These are phyloP conservation scores for Oscarella lobularis DNA, from an alignment of 37 sponge, comb jelly and placozoan genomes.

Conservation along the genomic window DNA sequence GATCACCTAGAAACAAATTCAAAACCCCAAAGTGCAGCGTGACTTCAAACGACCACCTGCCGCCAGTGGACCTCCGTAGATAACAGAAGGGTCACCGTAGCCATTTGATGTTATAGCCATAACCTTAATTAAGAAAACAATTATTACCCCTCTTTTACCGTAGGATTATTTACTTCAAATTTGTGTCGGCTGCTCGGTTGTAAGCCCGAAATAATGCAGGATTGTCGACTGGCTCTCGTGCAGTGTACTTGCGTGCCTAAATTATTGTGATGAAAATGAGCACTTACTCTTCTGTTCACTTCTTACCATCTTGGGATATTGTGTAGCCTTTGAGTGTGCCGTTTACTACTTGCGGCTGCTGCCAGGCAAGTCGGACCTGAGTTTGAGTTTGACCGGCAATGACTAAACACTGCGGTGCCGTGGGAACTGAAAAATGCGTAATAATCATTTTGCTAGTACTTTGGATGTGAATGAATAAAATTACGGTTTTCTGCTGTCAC, in stretches of 20 bases:
- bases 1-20: too few relatives aligned
- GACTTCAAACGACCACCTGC: too few relatives aligned
- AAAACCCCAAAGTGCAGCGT: too few relatives aligned
- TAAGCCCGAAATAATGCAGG: not conserved
- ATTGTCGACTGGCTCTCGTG: not conserved
- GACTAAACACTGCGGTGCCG: not conserved
- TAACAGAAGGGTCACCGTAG: not conserved
- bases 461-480: too few relatives aligned
- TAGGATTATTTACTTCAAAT: not conserved
- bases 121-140: too few relatives aligned
- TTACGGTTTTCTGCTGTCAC: not conserved
- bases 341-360: not conserved
- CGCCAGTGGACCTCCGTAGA: not conserved
- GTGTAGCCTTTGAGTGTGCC: not conserved
- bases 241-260: not conserved
- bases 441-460: not conserved
- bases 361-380: not conserved
- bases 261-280: not conserved
- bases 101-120: not conserved
- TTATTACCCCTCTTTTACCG: too few relatives aligned
- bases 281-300: too few relatives aligned
- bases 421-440: not conserved
- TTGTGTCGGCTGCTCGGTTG: not conserved
- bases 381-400: not conserved
- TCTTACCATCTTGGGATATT: not conserved